Conservation (phyloP, 2,797 vertebrate species). For the Gastrophryne carolinensis region DNA sequence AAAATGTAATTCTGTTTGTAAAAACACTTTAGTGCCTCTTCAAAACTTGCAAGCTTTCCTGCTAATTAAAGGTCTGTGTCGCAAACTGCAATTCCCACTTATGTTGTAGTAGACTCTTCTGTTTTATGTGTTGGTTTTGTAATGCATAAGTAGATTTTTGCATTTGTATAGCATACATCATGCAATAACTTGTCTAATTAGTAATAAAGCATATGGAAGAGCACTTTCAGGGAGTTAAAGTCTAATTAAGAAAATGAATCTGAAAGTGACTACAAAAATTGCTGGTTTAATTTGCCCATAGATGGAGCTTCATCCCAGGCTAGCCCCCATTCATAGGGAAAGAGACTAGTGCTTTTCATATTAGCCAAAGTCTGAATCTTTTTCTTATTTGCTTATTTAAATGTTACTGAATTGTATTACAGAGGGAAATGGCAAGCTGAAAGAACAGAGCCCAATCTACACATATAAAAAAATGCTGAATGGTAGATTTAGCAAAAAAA, state of each 20-base stretch:
- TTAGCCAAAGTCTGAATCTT: neutral
- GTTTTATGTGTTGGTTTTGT: neutral
- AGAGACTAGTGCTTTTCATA: neutral
- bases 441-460: too few species aligned
- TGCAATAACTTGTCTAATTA: conserved; percentile 13
- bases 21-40: neutral
- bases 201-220: conserved; percentile 9
- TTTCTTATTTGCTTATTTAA: too few species aligned
- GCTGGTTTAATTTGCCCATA: neutral
- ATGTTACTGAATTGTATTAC: too few species aligned
- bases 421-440: too few species aligned
- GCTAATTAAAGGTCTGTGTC: conserved; percentile 18
- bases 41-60: neutral
- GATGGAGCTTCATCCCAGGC: neutral
- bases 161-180: neutral
- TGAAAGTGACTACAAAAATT: neutral
- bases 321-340: neutral
- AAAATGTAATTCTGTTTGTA: neutral
- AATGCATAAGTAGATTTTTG: conserved; percentile 8
- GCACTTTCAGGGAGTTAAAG: neutral
- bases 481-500: too few species aligned
- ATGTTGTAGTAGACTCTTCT: neutral
- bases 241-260: conserved; percentile 10
- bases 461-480: too few species aligned
- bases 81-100: neutral